Base-by-base conservation (phyloP, 2,888 invertebrate species). In the Notodromas monacha region DNA sequence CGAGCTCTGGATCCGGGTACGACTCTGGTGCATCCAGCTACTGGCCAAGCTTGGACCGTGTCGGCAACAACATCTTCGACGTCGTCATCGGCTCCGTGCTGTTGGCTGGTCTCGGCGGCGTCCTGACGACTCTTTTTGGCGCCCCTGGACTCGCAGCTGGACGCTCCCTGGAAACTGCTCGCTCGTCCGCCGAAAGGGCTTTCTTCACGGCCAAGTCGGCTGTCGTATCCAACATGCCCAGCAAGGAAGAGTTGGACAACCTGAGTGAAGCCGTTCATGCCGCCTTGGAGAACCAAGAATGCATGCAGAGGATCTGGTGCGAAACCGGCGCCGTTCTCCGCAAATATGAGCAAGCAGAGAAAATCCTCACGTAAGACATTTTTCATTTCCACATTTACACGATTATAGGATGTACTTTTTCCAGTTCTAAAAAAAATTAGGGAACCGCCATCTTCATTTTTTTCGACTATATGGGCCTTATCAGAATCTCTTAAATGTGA, bases 281-380 rank as follows among this genome's bases (percentile, higher is more conserved):
- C 21, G 21, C 21, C 21, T 8, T 21, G 8, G 21, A 21, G 8
- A 21, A 21, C 21, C 8, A 21, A n/a, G 21, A 21, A n/a, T 21
- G 21, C 21, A 21, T 21, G 21, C 6, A 21, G 21, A 21, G 21
- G 21, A 21, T 21, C 21, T 21, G 21, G 21, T 21, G 21, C 21
- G 21, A 21, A n/a, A 21, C 21, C 21, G 21, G 21, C 8, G 6
- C 21, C 21, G n/a, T 21, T n/a, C n/a, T 21, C 21, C 21, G 21
- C 21, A 21, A 21, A n/a, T 21, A 21, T n/a, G n/a, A 21, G 21
- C 21, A 21, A 8, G 6, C 21, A 6, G 21, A 21, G 8, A 6
- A n/a, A n/a, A n/a, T 21, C 8, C 21, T 21, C 21, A 21, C 21
- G 21, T 21, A n/a, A 21, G 21, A n/a, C n/a, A n/a, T n/a, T n/a